A percentile compares a stretch with the other conserved stretches of the same genome.
These are phyloP conservation scores for Drosophila eugracilis DNA, from an alignment of 1,140 invertebrate species.

Conservation along the genomic window DNA sequence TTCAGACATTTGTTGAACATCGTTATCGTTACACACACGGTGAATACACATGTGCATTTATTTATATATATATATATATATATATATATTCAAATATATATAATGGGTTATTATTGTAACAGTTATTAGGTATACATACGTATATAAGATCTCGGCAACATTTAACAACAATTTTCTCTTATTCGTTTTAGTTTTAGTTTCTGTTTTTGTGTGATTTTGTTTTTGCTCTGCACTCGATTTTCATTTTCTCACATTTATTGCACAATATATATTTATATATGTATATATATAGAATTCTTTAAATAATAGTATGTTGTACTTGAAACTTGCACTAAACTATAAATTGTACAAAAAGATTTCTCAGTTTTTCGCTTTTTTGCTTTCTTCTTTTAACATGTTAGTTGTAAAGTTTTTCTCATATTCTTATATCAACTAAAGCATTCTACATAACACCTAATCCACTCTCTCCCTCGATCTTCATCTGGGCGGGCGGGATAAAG, in stretches of 20 bases:
- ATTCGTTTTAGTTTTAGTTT: constrained; percentile 49
- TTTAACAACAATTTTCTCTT: constrained; percentile 57
- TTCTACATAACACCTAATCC: constrained; percentile 37
- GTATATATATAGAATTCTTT: constrained; percentile 37
- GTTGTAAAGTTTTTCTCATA: constrained; percentile 30
- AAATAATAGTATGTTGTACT: constrained; percentile 60
- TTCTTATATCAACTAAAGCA: constrained; percentile 36
- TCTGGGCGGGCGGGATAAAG: neutral
- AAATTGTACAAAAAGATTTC: constrained; percentile 72
- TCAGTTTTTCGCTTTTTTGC: constrained; percentile 21
- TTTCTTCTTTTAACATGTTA: constrained; percentile 9
- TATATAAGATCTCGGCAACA: constrained; percentile 61
- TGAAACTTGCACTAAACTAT: constrained; percentile 59
- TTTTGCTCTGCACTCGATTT: constrained; percentile 45
- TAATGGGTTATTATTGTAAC: constrained; percentile 47
- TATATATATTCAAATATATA: no score
- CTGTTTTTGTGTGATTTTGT: constrained; percentile 28
- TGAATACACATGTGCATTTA: constrained; percentile 31
- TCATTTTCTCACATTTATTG: constrained; percentile 52
- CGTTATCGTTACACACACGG: constrained; percentile 46
- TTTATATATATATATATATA: constrained; percentile 19
- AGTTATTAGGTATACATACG: constrained; percentile 58
- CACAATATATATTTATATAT: constrained; percentile 43
- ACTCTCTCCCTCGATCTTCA: neutral
- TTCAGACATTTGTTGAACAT: constrained; percentile 65